Evolutionary conservation across 1,140 invertebrate genomes (phyloP), one percentile per base, ranked within the genome.

Genomic region (Ceratosolen fusciceps): DNA sequence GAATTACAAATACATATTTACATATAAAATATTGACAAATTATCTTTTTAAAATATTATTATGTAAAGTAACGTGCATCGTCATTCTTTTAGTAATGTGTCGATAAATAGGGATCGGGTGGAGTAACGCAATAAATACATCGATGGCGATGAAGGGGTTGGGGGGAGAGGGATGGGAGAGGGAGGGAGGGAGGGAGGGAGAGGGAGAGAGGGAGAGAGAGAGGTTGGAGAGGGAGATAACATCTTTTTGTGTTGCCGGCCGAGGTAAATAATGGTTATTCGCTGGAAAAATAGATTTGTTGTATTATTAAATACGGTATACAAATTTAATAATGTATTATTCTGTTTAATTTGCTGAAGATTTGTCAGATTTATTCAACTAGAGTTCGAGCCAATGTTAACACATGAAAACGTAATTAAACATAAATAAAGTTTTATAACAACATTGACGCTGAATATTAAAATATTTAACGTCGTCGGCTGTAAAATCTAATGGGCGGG

Each of bases 11-110:
- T 65, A 65, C 60, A 65, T 65, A 65, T 65, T 65, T 65, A 65
- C 60, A 65, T 65, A 65, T 65, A 65, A 65, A 65, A 65, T 65
- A 65, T 65, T 65, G 60, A 65, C 34, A 37, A 65, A 65, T 65
- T 65, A 65, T 37, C 60, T 65, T 65, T 60, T 65, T 37, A 37
- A 65, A 65, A 65, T 65, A 65, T 65, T 65, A 65, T 65, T 1
- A 37, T 65, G n/a, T 65, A 62, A 62, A 62, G 34, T 62, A 37
- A 65, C 21, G 19, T 65, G 9, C 37, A 65, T 65, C 37, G 5
- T 65, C n/a, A n/a, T n/a, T n/a, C n/a, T 65, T 65, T 65, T 9
- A 9, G 31, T n/a, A 65, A n/a, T 65, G n/a, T 9, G 16, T 65
- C 16, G 19, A 21, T 65, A 62, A 37, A 31, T 37, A 4, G 21